Evolutionary conservation across 2,797 vertebrate genomes (phyloP), one percentile per base, ranked within the genome.

Genomic region (Eupleurogrammus muticus): DNA sequence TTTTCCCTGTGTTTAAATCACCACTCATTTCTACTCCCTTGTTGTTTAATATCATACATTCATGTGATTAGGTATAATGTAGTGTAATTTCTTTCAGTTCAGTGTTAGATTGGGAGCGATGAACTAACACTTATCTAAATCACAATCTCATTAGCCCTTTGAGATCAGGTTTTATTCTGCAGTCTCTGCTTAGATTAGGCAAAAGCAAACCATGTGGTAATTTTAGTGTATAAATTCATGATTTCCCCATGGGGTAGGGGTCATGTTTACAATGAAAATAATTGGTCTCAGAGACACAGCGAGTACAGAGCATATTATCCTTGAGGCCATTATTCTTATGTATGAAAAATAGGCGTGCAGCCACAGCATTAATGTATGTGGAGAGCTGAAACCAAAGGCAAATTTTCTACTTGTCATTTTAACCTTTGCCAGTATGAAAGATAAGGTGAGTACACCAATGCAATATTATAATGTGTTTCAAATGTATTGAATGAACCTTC

Each of bases 201-300:
- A 64, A 75, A 70, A 50, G 66, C 20, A 35, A 73, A 72, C 66
- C 80, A 80, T 82, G 77, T 81, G 83, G 40, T 69, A 69, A 66
- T 61, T 81, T 80, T 46, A 68, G 80, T 85, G 77, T 88, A 28
- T 28, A 82, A 84, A 66, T 81, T 76, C 73, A 67, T 87, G 75
- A 87, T 84, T 82, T 86, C 77, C 86, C 82, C 58, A 58, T 52
- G 71, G 86, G 82, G 52, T 66, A 75, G 74, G 57, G 85, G 79
- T 90, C 81, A 85, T 90, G 86, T 90, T 89, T 90, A 87, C 84
- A 76, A 66, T 68, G 63, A 46, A 69, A 65, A 77, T 80, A 89
- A 87, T 86, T 86, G 87, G 77, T 82, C 68, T 69, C 77, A 78
- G 74, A 87, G 76, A 72, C 62, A 36, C 51, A 55, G 57, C 23